Base-by-base conservation (phyloP, 2,797 vertebrate species). In the Zenarchopterus dispar region DNA sequence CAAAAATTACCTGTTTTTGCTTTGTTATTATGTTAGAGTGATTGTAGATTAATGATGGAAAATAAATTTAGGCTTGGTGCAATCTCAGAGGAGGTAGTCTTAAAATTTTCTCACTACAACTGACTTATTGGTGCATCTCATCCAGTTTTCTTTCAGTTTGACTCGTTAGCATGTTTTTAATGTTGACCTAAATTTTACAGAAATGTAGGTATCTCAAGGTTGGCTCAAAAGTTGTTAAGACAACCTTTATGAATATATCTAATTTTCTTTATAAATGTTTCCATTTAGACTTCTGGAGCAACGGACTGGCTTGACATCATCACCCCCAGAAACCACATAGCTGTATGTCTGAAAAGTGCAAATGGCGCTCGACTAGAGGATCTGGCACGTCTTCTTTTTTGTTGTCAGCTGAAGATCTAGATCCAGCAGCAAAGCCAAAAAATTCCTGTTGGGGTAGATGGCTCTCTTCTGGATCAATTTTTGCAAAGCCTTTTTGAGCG, bases 401-500 rank as follows among this genome's bases (percentile, higher is more conserved):
- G 70, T 88, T 2, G 49, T 91, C 52, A 93, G 75, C 83, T 94
- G 92, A 13, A 92, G 82, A 69, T 95, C 94, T 56, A 95, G 89
- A 60, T 93, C 92, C 66, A 94, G 44, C 47, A 95, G 88, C 84
- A 95, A 74, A 10, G 90, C 93, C 78, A 95, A 89, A 70, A 95
- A 95, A 61, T 95, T 95, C 67, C 80, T 90, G 82, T 95, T 95
- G 56, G 94, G 94, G 75, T 93, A 95, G 81, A 95, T 94, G 67
- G 93, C 92, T 54, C 94, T 91, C 73, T 93, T 95, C 77, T 94
- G 82, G 78, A 95, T 89, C 80, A 99, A 80, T 1, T 88, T 91
- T 68, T 92, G 84, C 74, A 99, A 86, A 2, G 97, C 96, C 66
- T 89, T 88, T 52, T 90, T 75, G 70, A 98, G 83, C 3, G 96